Percentiles rank a stretch among this genome's conserved stretches.
Conservation (phyloP, 2,113 vertebrate species). For the Macrotus californicus region DNA sequence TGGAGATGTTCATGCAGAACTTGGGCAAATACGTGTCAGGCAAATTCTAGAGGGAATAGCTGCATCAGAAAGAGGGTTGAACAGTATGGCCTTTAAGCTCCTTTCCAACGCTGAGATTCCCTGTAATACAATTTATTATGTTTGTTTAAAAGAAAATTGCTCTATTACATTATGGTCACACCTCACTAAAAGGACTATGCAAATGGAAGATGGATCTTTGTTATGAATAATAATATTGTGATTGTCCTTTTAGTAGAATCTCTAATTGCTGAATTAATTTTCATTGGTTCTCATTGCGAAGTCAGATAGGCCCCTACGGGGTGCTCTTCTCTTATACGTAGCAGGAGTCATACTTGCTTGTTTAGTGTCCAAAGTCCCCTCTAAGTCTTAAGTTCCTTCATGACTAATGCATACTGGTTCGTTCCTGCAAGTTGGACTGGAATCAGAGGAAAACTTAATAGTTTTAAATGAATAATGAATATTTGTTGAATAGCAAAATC, state of each 20-base stretch:
- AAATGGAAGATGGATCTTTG: constrained; percentile 27
- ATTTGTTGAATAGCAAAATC: constrained; percentile 37
- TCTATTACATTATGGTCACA: constrained; percentile 30
- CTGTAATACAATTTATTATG: constrained; percentile 17
- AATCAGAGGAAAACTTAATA: not conserved
- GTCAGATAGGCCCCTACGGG: not conserved
- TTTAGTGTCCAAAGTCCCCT: not conserved
- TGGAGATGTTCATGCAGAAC: not conserved
- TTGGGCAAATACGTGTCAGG: not conserved
- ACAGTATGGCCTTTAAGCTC: not conserved
- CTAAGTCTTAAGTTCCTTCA: not conserved
- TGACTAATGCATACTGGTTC: not conserved
- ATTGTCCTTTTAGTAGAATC: constrained; percentile 20
- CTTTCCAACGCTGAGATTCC: not conserved
- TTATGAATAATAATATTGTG: constrained; percentile 24
- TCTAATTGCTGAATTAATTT: constrained; percentile 59
- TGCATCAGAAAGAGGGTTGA: not conserved
- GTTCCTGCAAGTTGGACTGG: not conserved
- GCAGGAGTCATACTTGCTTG: not conserved
- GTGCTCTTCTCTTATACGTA: not conserved
- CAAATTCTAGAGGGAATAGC: not conserved
- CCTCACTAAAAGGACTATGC: constrained; percentile 34
- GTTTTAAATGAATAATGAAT: constrained; percentile 46
- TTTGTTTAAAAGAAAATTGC: constrained; percentile 18
- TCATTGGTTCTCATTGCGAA: not conserved